phyloP scores from a whole-genome alignment of 2,113 vertebrate species.

The Polyodon spathula region DNA sequence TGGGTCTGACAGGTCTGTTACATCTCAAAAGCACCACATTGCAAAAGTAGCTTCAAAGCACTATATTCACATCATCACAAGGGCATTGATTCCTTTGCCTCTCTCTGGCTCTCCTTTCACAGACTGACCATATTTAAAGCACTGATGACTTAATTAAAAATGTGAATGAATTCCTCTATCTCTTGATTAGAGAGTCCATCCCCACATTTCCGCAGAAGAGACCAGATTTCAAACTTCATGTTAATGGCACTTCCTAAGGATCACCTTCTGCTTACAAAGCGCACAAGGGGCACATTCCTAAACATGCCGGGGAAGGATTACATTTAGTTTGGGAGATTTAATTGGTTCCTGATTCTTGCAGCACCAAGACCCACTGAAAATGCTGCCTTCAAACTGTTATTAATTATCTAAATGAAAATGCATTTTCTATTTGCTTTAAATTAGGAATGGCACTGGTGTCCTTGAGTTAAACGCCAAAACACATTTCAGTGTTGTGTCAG shows the following conservation, averaged over 20 bases:
- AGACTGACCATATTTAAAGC: neutral
- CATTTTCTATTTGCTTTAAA: too few species aligned
- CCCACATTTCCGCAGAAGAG: neutral
- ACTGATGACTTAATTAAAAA: neutral
- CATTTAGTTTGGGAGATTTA: neutral
- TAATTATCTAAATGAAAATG: too few species aligned
- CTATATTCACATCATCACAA: neutral
- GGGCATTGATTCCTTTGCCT: neutral
- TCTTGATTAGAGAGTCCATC: neutral
- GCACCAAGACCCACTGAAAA: neutral
- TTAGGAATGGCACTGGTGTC: too few species aligned
- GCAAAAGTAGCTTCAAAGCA: neutral
- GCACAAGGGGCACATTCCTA: neutral
- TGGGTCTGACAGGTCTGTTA: neutral
- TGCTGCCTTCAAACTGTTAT: neutral
- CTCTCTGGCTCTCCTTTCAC: neutral
- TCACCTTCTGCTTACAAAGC: neutral
- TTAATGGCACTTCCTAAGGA: neutral
- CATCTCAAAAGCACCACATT: neutral
- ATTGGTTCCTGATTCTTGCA: neutral
- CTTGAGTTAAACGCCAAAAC: too few species aligned
- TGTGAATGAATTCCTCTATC: neutral
- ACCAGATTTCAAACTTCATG: neutral
- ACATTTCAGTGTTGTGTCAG: too few species aligned
- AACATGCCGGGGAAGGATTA: neutral